Conservation (phyloP, 2,888 invertebrate genomes). For the Drosophila mimica region DNA sequence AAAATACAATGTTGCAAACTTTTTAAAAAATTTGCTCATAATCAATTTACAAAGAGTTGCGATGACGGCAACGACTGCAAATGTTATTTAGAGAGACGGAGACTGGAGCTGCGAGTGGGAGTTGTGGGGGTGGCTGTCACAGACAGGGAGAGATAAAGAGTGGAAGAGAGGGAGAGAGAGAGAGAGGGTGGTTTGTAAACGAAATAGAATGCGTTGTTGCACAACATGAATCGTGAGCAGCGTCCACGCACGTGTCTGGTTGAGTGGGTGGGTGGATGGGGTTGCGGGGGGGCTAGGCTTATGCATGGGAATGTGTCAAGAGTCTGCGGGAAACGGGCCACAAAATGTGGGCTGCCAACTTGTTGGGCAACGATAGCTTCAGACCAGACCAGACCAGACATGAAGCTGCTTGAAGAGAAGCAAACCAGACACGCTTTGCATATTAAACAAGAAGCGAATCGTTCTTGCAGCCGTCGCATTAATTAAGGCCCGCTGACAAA, state of each 20-base stretch:
- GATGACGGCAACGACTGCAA: conserved; percentile 42
- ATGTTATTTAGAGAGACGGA: conserved; percentile 24
- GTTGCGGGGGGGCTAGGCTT: background rate
- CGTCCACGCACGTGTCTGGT: conserved; percentile 42
- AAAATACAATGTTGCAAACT: conserved; percentile 16
- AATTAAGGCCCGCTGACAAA: conserved; percentile 61
- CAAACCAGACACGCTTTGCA: conserved; percentile 62
- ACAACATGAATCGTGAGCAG: conserved; percentile 37
- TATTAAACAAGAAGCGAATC: conserved; percentile 49
- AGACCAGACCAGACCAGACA: conserved; percentile 30
- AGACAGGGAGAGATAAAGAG: background rate
- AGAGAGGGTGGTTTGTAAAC: conserved; percentile 54
- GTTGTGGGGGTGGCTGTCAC: conserved; percentile 6
- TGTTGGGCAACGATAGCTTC: conserved; percentile 23
- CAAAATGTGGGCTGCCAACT: conserved; percentile 43
- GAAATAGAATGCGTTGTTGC: conserved; percentile 42
- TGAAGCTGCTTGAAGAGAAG: conserved; percentile 30
- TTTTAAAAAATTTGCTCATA: background rate
- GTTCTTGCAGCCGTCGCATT: conserved; percentile 55
- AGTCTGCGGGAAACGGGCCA: conserved; percentile 32
- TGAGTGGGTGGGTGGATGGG: conserved; percentile 5
- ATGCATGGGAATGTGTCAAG: conserved; percentile 64
- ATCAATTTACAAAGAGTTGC: conserved; percentile 4
- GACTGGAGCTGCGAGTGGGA: conserved; percentile 11
- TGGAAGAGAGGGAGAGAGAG: conserved; percentile 4